A percentile compares a stretch with the other conserved stretches of the same genome.
phyloP scores from a whole-genome alignment of 2,888 invertebrate genomes.

The Sepiola atlantica region DNA sequence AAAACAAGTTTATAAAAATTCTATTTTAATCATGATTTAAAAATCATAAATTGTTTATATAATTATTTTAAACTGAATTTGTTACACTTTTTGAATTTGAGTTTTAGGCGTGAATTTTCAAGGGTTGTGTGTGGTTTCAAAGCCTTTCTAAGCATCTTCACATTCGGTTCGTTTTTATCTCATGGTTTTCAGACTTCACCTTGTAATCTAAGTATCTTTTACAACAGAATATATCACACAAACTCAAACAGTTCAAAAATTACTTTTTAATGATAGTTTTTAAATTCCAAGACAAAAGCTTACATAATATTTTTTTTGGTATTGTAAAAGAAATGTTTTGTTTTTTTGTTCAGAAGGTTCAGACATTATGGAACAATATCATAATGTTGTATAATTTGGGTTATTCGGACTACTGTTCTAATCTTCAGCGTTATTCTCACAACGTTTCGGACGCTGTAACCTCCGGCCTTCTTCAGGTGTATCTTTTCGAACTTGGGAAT shows the following conservation, averaged over 20 bases:
- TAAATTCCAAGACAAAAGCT: not conserved
- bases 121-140: not conserved
- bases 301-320: not conserved
- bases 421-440: no score
- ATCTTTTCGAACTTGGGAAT: no score
- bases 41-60: not conserved
- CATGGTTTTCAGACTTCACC: not conserved
- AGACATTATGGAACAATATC: not conserved
- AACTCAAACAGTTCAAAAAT: not conserved
- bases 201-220: no score
- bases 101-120: not conserved
- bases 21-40: not conserved
- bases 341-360: not conserved
- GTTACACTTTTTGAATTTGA: not conserved
- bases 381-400: not conserved
- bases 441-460: no score
- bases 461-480: no score
- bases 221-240: not conserved
- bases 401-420: not conserved
- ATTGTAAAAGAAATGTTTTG: not conserved
- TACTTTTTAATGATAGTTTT: not conserved
- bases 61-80: not conserved
- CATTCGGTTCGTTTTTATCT: not conserved
- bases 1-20: not conserved
- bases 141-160: not conserved